Conservation (phyloP, 2,113 vertebrate genomes). For the Balaenoptera acutorostrata region DNA sequence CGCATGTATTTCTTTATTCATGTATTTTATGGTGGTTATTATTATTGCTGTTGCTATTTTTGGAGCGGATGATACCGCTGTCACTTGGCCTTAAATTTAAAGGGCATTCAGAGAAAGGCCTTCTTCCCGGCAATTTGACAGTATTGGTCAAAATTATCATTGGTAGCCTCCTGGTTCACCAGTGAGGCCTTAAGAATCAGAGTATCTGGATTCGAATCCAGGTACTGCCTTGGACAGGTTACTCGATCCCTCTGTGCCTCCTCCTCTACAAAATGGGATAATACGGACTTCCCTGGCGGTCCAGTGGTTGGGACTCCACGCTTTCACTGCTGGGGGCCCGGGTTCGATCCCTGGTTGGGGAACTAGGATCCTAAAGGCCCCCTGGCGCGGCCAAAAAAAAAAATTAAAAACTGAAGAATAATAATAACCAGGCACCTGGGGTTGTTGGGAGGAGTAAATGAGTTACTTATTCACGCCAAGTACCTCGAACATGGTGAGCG, state of each 20-base stretch:
- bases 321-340: no score
- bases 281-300: no score
- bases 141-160: not conserved
- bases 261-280: not conserved
- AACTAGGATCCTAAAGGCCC: no score
- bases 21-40: not conserved
- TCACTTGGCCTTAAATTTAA: not conserved
- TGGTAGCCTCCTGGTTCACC: not conserved
- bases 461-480: not conserved
- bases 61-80: fast-evolving
- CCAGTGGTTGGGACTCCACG: no score
- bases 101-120: not conserved
- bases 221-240: not conserved
- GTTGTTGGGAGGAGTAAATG: not conserved
- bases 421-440: not conserved
- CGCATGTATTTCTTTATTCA: fast-evolving
- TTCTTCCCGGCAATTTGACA: not conserved
- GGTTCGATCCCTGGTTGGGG: not conserved
- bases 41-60: fast-evolving
- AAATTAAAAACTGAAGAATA: not conserved
- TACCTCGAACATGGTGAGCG: not conserved
- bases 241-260: not conserved
- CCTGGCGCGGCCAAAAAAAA: no score
- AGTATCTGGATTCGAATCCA: not conserved
- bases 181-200: not conserved